phyloP scores from a whole-genome alignment of 2,797 vertebrate species.

The Anguilla obscura region DNA sequence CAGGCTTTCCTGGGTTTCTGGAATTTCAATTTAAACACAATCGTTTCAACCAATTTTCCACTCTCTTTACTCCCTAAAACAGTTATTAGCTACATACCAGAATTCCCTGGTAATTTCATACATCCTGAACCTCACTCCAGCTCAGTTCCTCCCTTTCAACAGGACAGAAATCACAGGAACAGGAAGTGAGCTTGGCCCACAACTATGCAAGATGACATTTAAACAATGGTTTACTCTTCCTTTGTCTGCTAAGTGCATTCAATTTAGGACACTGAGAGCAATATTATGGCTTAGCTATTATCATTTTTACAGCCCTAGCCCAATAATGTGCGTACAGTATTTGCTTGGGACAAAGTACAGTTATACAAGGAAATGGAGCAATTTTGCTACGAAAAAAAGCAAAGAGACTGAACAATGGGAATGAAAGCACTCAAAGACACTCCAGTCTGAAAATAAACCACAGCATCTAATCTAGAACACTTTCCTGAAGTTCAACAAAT shows the following conservation, averaged over 20 bases:
- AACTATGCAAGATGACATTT: slow-evolving; percentile 4
- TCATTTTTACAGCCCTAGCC: background rate
- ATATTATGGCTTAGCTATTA: background rate
- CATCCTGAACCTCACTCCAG: background rate
- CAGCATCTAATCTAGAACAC: background rate
- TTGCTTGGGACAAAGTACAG: background rate
- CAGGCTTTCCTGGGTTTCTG: background rate
- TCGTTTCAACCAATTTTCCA: background rate
- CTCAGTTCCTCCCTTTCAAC: background rate
- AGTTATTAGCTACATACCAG: slow-evolving; percentile 6
- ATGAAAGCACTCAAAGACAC: background rate
- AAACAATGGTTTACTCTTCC: background rate
- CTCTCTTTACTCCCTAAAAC: background rate
- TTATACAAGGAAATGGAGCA: background rate
- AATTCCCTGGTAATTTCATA: slow-evolving; percentile 4
- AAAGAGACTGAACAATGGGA: background rate
- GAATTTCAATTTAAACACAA: background rate
- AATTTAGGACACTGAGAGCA: background rate
- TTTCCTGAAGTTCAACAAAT: background rate
- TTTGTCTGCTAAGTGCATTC: background rate
- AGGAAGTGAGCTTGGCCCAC: background rate
- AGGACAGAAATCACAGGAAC: background rate
- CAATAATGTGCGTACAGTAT: background rate
- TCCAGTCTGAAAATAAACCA: background rate
- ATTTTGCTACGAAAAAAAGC: background rate